phyloP scores from a whole-genome alignment of 2,888 invertebrate genomes.

The Charanyca ferruginea region DNA sequence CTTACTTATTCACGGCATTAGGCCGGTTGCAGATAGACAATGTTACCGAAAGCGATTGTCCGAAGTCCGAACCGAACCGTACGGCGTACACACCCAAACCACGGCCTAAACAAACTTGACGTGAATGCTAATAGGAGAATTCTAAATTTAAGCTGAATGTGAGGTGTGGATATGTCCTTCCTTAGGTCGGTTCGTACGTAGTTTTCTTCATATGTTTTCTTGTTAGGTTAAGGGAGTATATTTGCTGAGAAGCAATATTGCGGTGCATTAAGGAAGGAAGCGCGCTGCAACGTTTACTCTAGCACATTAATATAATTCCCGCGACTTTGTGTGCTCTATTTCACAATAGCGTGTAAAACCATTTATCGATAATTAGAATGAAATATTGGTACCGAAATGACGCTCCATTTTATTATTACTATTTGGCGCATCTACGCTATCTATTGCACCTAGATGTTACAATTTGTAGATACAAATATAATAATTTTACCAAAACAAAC shows the following conservation, averaged over 20 bases:
- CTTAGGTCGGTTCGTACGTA: conserved; percentile 17
- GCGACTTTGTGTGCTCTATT: conserved; percentile 42
- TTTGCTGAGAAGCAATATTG: conserved; percentile 46
- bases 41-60: conserved; percentile 63
- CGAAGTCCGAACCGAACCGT: conserved; percentile 49
- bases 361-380: conserved; percentile 16
- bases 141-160: conserved; percentile 46
- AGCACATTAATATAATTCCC: conserved; percentile 56
- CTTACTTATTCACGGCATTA: conserved; percentile 71
- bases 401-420: conserved; percentile 3
- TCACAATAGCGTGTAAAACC: conserved; percentile 30
- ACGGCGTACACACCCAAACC: conserved; percentile 39
- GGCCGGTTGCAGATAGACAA: conserved; percentile 61
- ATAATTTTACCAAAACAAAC: neutral
- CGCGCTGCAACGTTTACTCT: conserved; percentile 45
- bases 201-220: conserved; percentile 48
- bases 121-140: conserved; percentile 57
- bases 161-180: conserved; percentile 35
- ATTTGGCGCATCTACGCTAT: too few relatives aligned
- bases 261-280: conserved; percentile 50
- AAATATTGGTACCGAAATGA: conserved; percentile 19
- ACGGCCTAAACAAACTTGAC: conserved; percentile 65
- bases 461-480: neutral
- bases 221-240: conserved; percentile 33
- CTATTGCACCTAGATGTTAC: neutral